phyloP scores from a whole-genome alignment of 2,888 invertebrate genomes.

The Mylabris sibirica region DNA sequence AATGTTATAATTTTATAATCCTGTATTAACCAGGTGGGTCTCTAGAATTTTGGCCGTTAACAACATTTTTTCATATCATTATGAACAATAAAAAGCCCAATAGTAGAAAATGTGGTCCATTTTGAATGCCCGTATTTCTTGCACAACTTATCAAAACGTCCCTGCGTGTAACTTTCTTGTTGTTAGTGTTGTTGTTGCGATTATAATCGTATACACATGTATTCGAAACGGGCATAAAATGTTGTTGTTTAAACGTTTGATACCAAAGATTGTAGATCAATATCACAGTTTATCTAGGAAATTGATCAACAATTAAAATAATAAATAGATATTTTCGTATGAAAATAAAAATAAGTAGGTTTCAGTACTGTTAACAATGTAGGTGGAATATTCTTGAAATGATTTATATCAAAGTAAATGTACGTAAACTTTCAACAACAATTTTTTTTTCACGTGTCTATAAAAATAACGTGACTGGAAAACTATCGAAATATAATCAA shows the following conservation, averaged over 20 bases:
- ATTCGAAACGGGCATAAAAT: constrained; percentile 1
- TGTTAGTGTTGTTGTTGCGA: no score
- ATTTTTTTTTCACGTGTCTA: neutral
- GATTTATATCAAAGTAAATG: neutral
- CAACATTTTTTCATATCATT: no score
- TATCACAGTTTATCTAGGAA: neutral
- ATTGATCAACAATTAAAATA: neutral
- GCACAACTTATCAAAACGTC: no score
- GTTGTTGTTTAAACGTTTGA: neutral
- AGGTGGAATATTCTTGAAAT: neutral
- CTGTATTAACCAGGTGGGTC: no score
- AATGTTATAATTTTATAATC: neutral
- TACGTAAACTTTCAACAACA: neutral
- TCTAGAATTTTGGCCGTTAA: no score
- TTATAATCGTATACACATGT: neutral
- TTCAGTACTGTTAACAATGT: neutral
- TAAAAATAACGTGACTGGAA: neutral
- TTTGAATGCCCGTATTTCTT: no score
- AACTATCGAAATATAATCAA: neutral
- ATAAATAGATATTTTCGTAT: neutral
- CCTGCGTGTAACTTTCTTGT: no score
- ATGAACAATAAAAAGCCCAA: no score
- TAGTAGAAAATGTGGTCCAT: no score
- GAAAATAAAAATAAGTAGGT: neutral
- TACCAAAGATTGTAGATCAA: neutral